Conservation (phyloP, 2,888 invertebrate species). For the Mactromeris polynyma region DNA sequence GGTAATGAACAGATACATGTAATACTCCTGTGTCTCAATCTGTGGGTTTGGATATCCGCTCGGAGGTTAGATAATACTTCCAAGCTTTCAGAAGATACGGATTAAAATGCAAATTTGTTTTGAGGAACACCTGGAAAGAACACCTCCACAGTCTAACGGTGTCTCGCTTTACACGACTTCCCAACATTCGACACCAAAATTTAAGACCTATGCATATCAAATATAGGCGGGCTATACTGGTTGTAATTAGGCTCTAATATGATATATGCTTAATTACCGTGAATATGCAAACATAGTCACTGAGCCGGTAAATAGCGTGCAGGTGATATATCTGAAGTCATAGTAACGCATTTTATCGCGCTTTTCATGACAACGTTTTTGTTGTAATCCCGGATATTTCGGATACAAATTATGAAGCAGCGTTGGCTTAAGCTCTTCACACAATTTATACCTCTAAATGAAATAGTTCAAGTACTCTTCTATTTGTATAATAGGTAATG, state of each 20-base stretch:
- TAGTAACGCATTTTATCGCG: constrained; percentile 18
- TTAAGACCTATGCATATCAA: constrained; percentile 35
- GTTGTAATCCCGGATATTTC: background rate
- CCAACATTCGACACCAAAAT: background rate
- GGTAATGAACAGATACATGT: too few species aligned
- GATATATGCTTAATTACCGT: constrained; percentile 38
- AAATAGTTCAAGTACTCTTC: background rate
- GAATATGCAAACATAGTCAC: constrained; percentile 34
- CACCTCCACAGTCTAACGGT: background rate
- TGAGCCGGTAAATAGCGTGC: constrained; percentile 28
- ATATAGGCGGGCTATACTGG: constrained; percentile 12
- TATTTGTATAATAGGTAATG: background rate
- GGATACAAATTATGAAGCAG: background rate
- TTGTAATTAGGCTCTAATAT: constrained; percentile 30
- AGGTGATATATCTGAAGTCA: constrained; percentile 39
- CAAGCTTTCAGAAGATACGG: background rate
- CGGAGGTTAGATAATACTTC: background rate
- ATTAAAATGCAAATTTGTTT: constrained; percentile 22
- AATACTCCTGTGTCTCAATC: background rate
- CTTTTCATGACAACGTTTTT: background rate
- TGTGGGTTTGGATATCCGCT: background rate
- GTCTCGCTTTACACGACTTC: constrained; percentile 20
- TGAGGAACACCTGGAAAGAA: background rate
- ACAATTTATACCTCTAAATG: background rate
- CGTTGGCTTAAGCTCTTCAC: background rate